Evolutionary conservation across 1,140 invertebrate species (phyloP).

Genomic region (Elymnias hypermnestra): DNA sequence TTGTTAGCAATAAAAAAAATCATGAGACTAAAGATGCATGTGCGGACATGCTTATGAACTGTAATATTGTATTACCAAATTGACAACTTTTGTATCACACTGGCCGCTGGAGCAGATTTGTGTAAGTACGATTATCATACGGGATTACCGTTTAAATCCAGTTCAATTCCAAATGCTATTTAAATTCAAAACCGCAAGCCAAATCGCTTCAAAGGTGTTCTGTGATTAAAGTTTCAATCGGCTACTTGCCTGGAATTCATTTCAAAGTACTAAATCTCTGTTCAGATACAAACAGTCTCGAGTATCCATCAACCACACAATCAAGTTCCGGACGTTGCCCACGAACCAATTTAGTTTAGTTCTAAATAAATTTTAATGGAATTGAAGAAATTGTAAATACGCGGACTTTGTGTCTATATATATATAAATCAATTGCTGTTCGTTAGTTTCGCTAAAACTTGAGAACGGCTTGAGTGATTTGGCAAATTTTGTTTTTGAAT

Average conservation of each 20-base stretch:
- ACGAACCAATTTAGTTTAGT: conserved; percentile 23
- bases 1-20: too few relatives aligned
- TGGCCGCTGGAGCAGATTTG: too few relatives aligned
- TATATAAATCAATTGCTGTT: too few relatives aligned
- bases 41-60: too few relatives aligned
- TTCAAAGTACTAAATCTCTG: conserved; percentile 20
- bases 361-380: conserved; percentile 21
- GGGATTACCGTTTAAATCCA: background rate
- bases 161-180: conserved; percentile 21
- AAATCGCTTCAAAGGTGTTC: conserved; percentile 12
- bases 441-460: too few relatives aligned
- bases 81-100: too few relatives aligned
- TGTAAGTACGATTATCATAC: too few relatives aligned
- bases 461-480: too few relatives aligned
- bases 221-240: conserved; percentile 23
- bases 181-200: conserved; percentile 8
- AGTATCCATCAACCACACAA: conserved; percentile 28
- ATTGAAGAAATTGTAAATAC: conserved; percentile 18
- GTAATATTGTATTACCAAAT: too few relatives aligned
- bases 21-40: too few relatives aligned
- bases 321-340: conserved; percentile 18
- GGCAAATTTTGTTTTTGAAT: too few relatives aligned
- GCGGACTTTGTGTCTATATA: conserved; percentile 5
- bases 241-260: conserved; percentile 23
- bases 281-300: conserved; percentile 28